Percentiles rank a stretch among this genome's conserved stretches.
phyloP scores from a whole-genome alignment of 2,888 invertebrate genomes.

The Endomychus coccineus region DNA sequence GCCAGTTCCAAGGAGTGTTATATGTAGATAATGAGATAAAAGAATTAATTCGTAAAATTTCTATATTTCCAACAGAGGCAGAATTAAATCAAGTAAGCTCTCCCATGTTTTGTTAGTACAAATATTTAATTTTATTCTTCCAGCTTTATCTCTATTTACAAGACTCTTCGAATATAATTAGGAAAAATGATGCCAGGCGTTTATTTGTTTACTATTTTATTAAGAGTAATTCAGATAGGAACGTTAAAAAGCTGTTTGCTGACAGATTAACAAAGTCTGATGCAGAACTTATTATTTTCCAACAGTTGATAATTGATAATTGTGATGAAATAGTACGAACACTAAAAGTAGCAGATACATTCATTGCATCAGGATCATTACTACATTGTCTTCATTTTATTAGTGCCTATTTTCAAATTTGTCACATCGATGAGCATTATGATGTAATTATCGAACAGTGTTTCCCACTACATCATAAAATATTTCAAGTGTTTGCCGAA shows the following conservation, averaged over 20 bases:
- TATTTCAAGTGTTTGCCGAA: conserved; percentile 25
- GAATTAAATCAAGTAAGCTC: no score
- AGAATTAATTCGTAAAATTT: no score
- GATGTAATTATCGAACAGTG: conserved; percentile 20
- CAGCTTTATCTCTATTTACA: conserved; percentile 7
- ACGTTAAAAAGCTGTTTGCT: conserved; percentile 10
- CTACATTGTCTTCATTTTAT: conserved; percentile 9
- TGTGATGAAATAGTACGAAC: conserved; percentile 11
- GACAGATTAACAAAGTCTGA: conserved; percentile 8
- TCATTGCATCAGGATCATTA: conserved; percentile 10
- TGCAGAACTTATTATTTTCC: conserved; percentile 9
- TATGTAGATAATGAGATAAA: no score
- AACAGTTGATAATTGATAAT: conserved; percentile 6
- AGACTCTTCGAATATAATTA: conserved; percentile 5
- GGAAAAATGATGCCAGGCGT: conserved; percentile 9
- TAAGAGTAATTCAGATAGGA: conserved; percentile 7
- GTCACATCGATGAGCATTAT: conserved; percentile 3
- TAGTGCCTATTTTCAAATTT: conserved; percentile 10
- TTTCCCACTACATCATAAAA: conserved; percentile 26
- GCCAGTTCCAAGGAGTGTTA: no score
- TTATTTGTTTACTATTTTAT: conserved; percentile 12
- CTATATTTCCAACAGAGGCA: no score
- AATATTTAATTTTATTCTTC: no score
- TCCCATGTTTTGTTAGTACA: no score
- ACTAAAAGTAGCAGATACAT: conserved; percentile 8